Base-by-base conservation (phyloP, 2,113 vertebrate genomes). In the Ondatra zibethicus region DNA sequence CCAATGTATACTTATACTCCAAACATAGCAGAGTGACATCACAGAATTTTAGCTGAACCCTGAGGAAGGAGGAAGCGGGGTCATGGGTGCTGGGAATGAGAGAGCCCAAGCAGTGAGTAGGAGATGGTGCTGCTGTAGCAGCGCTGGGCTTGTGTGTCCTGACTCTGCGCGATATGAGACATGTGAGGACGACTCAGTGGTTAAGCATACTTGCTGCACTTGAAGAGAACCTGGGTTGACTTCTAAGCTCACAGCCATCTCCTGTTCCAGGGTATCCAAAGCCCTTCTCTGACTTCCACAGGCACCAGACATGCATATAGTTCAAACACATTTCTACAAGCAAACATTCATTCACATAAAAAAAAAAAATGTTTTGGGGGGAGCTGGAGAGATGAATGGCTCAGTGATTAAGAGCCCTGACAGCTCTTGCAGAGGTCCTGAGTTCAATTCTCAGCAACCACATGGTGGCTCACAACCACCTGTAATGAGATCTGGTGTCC, bases 11-110 rank as follows among this genome's bases (percentile, higher is more conserved):
- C 86, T 70, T 23, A 23, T 1, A 88, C 58, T 65, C 9, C 8
- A 84, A 84, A 77, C 39, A 12, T 50, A 42, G 2, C 9, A 52
- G 75, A 91, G 68, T 80, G 23, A 52, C 84, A 68, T 31, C 33
- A 81, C 42, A 55, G 61, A 89, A 90, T 3, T 8, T 16, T 75
- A 93, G 47, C 77, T 80, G 85, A 97, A 88, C 72, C 77, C 47
- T 52, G 73, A 93, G 72, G 47, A 77, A 91, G 70, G 42, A 89
- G 89, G 42, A 85, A 85, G 61, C 63, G 80, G 87, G 75, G 91
- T 77, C 7, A 42, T 2, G 65, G 61, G 21, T 82, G 39, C 19
- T 65, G 93, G 61, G 77, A 81, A 87, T 77, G 17, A 92, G 29
- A 94, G 87, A 93, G 77, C 61, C 66, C 47, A 80, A 89, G 55